These are phyloP conservation scores for Hemithea aestivaria DNA, from an alignment of 2,888 invertebrate species.

Conservation along the genomic window DNA sequence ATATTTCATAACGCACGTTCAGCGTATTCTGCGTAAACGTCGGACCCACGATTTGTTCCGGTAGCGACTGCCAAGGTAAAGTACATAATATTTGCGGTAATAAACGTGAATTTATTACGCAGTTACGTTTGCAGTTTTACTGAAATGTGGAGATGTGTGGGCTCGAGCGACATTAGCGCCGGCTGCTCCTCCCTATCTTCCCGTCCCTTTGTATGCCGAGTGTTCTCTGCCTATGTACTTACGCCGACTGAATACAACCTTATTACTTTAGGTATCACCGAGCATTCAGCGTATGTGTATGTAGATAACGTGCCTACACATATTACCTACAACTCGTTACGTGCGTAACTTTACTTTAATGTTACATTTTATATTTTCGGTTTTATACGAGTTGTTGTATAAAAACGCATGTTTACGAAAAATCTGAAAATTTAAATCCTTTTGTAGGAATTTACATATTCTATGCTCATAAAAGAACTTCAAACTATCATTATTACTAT, in stretches of 20 bases:
- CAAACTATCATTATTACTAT: no score
- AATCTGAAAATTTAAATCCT: no score
- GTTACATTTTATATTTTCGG: no score
- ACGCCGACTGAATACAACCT: constrained; percentile 5
- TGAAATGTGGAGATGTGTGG: constrained; percentile 69
- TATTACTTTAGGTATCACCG: constrained; percentile 8
- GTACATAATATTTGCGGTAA: constrained; percentile 67
- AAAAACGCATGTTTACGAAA: no score
- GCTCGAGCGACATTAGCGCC: constrained; percentile 56
- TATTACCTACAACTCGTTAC: no score
- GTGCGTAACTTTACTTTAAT: no score
- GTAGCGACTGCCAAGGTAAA: constrained; percentile 58
- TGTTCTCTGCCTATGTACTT: constrained; percentile 21
- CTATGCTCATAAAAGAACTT: no score
- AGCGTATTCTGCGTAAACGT: constrained; percentile 52
- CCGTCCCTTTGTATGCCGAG: constrained; percentile 30
- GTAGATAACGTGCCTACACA: constrained; percentile 12
- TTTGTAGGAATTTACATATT: no score
- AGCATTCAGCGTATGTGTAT: constrained; percentile 9
- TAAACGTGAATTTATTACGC: constrained; percentile 75
- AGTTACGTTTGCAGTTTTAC: constrained; percentile 74
- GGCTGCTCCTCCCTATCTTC: constrained; percentile 41
- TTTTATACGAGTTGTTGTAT: no score
- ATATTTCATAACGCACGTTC: constrained; percentile 62
- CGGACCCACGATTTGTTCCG: constrained; percentile 63